These are phyloP conservation scores for Buathra laborator DNA, from an alignment of 2,888 invertebrate genomes.

Conservation along the genomic window DNA sequence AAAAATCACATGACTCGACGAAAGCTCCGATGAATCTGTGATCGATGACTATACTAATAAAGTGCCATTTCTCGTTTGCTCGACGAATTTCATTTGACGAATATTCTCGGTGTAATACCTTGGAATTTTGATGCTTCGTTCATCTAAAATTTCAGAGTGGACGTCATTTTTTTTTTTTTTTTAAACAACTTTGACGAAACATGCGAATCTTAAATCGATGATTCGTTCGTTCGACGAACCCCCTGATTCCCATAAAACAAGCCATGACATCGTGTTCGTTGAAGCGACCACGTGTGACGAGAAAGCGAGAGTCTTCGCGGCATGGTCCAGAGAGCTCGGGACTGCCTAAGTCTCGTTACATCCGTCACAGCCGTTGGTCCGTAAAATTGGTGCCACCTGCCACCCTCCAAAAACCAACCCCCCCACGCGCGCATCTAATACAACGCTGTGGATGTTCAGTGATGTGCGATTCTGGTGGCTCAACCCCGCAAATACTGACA, in stretches of 20 bases:
- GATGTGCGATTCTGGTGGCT: constrained; percentile 51
- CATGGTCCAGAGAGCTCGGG: constrained; percentile 55
- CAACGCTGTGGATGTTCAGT: constrained; percentile 4
- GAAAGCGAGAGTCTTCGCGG: constrained; percentile 59
- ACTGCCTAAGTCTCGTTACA: constrained; percentile 79
- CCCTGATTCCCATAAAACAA: constrained; percentile 82
- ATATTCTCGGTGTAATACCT: no score
- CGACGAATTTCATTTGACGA: constrained; percentile 15
- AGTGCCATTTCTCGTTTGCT: constrained; percentile 50
- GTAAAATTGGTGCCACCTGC: constrained; percentile 85
- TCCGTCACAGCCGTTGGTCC: constrained; percentile 85
- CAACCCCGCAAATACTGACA: constrained; percentile 50
- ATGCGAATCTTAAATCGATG: background rate
- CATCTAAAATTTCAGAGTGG: background rate
- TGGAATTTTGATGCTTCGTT: background rate
- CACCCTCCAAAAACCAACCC: constrained; percentile 78
- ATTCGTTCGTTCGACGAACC: constrained; percentile 34
- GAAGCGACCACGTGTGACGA: constrained; percentile 80
- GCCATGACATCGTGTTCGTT: constrained; percentile 83
- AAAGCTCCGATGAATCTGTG: constrained; percentile 57
- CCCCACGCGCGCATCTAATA: constrained; percentile 26
- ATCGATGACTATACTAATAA: constrained; percentile 62
- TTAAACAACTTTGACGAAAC: background rate
- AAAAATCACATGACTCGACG: constrained; percentile 60
- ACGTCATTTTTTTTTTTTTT: background rate